Evolutionary conservation across 2,888 invertebrate species (phyloP).

Genomic region (Ectobius pallidus): DNA sequence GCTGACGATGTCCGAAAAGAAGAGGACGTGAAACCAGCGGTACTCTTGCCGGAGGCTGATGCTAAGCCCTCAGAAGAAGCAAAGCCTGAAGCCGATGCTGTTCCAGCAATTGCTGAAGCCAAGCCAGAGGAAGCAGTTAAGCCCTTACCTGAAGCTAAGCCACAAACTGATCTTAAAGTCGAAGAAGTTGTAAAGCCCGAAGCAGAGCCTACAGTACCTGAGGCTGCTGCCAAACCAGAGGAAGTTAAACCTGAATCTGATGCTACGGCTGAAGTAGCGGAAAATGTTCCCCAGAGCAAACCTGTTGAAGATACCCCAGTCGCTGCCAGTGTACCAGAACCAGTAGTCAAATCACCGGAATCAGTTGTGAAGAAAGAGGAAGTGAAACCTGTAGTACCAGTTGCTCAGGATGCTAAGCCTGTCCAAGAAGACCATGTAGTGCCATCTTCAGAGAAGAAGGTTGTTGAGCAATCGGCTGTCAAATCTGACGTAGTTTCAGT

Average conservation of each 20-base stretch:
- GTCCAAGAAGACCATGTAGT: no score
- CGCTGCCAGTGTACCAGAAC: slow-evolving; percentile 31
- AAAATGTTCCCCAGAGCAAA: neutral
- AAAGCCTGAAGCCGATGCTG: neutral
- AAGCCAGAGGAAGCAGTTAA: slow-evolving; percentile 6
- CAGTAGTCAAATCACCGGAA: no score
- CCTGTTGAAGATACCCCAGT: no score
- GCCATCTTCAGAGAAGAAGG: no score
- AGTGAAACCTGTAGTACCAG: slow-evolving; percentile 20
- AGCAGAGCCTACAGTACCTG: slow-evolving; percentile 40
- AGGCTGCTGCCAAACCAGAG: no score
- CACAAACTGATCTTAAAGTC: no score
- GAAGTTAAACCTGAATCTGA: slow-evolving; percentile 36
- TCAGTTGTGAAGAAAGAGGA: slow-evolving; percentile 16
- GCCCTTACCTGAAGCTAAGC: neutral
- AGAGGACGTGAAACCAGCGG: slow-evolving; percentile 34
- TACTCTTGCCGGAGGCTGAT: neutral
- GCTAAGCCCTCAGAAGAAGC: neutral
- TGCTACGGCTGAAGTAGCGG: slow-evolving; percentile 35
- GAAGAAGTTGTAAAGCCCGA: no score
- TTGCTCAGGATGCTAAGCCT: neutral
- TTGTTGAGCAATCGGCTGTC: no score
- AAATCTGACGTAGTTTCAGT: no score
- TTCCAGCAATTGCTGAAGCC: neutral
- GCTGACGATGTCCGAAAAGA: slow-evolving; percentile 46